These are phyloP conservation scores for Sylvia borin DNA, from an alignment of 2,797 vertebrate genomes.

Conservation along the genomic window DNA sequence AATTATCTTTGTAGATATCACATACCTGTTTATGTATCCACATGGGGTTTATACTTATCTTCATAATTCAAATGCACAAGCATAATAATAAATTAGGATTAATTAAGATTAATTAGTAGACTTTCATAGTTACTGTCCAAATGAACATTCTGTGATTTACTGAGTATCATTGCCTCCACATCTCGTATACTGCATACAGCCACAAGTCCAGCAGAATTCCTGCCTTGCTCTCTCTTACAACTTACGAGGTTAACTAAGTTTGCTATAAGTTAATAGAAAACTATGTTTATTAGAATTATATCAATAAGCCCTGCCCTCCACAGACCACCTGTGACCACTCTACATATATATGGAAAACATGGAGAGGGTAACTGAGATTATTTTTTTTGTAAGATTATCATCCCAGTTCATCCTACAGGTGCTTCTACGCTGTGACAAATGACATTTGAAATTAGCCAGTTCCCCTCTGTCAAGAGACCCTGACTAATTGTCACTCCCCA, in stretches of 20 bases:
- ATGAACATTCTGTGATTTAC: neutral
- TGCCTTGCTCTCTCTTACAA: neutral
- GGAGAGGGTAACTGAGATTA: neutral
- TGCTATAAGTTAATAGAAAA: neutral
- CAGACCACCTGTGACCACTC: accelerated
- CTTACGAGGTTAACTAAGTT: neutral
- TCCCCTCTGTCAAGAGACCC: neutral
- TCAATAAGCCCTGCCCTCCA: neutral
- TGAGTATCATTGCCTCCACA: neutral
- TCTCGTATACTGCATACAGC: neutral
- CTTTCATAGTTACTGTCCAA: neutral
- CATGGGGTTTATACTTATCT: neutral
- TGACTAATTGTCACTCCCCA: neutral
- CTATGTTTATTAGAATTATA: neutral
- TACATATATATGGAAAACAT: neutral
- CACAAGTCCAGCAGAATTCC: neutral
- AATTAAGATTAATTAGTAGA: neutral
- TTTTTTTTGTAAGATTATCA: neutral
- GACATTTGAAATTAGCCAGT: neutral
- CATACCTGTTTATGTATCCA: neutral
- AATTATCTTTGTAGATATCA: neutral
- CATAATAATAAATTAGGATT: neutral
- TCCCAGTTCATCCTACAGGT: neutral
- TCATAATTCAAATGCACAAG: neutral
- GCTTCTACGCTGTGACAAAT: neutral